Conservation (phyloP, 53 echinoderm and acorn worm genomes). For the Mesocentrotus franciscanus region DNA sequence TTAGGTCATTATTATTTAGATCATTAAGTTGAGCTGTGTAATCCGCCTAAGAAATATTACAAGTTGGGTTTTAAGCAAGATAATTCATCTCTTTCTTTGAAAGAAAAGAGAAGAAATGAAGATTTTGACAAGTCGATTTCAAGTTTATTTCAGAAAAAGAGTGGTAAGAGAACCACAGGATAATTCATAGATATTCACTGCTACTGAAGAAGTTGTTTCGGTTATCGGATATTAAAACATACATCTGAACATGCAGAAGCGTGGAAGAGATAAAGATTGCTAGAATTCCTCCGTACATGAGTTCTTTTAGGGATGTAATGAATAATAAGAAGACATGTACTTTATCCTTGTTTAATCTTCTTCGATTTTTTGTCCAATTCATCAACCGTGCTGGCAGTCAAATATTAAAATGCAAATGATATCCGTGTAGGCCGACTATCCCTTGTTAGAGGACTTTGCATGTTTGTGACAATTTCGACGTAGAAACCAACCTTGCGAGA, state of each 20-base stretch:
- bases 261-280: not conserved
- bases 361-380: conserved; percentile 2
- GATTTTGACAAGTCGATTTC: not conserved
- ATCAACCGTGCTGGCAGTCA: not conserved
- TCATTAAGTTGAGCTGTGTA: not conserved
- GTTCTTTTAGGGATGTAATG: not conserved
- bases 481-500: not conserved
- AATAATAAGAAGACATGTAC: not conserved
- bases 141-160: not conserved
- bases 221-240: not conserved
- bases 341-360: not conserved
- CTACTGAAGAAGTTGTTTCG: not conserved
- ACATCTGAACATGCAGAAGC: not conserved
- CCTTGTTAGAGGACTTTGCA: conserved; percentile 9
- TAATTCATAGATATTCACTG: not conserved
- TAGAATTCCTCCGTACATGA: not conserved
- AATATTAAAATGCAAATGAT: conserved; percentile 36
- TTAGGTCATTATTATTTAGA: not conserved
- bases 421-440: not conserved
- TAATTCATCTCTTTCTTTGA: not conserved
- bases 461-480: not conserved
- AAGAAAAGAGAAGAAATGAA: not conserved
- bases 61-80: not conserved
- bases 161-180: not conserved
- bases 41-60: not conserved